Evolutionary conservation across 2,888 invertebrate genomes (phyloP).

Genomic region (Pogonocherus hispidulus): DNA sequence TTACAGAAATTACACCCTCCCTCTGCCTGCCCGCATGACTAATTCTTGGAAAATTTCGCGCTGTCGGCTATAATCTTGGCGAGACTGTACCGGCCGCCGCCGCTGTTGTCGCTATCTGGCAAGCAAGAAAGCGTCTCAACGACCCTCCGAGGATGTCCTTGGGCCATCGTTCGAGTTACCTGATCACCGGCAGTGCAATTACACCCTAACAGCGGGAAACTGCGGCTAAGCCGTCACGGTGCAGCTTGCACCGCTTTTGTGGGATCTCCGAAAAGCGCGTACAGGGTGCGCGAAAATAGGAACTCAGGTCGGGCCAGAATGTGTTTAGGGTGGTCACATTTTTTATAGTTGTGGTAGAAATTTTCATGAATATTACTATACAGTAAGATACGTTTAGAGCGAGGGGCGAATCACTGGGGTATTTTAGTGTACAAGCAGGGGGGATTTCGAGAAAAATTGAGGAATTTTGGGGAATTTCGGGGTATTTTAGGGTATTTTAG

Average conservation of each 20-base stretch:
- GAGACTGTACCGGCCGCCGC: conserved; percentile 48
- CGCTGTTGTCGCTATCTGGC: neutral
- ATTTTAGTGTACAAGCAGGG: too few species aligned
- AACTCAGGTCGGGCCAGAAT: too few species aligned
- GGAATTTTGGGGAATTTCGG: too few species aligned
- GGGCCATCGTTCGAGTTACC: conserved; percentile 38
- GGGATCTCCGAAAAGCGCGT: neutral
- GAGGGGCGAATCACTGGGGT: too few species aligned
- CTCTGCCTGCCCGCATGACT: conserved; percentile 44
- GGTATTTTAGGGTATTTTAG: too few species aligned
- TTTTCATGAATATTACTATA: too few species aligned
- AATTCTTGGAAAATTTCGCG: conserved; percentile 58
- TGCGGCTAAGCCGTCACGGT: conserved; percentile 35
- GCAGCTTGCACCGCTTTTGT: conserved; percentile 20
- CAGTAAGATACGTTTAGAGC: too few species aligned
- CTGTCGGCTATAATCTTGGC: conserved; percentile 49
- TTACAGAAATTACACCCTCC: too few species aligned
- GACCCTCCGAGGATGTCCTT: conserved; percentile 33
- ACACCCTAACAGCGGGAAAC: conserved; percentile 41
- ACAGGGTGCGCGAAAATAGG: neutral
- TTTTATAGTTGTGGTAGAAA: too few species aligned
- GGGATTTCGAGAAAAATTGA: too few species aligned
- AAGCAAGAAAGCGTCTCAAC: conserved; percentile 22
- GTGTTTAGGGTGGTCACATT: too few species aligned
- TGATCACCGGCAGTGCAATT: conserved; percentile 39